Base-by-base conservation (phyloP, 2,113 vertebrate species). In the Daubentonia madagascariensis region DNA sequence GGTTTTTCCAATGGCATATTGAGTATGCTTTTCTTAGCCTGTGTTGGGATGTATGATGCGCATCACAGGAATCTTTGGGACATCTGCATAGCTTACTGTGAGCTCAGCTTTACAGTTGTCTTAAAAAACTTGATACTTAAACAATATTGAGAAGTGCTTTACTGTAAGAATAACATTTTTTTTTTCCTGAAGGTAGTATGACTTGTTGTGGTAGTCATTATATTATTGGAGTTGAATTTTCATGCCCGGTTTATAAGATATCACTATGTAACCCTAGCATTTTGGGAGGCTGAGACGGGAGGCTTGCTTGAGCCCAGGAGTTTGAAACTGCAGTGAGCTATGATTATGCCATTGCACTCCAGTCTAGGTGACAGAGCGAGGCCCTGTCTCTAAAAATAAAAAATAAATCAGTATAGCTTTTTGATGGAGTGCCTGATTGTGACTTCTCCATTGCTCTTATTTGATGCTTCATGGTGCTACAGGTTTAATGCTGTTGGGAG, bases 31-130 rank as follows among this genome's bases (percentile, higher is more conserved):
- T 40, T 80, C 72, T 85, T 48, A 54, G 54, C 12, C 6, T 16
- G 18, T 2, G 32, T 67, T 63, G n/a, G 84, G 12, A 8, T 43
- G 8, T 45, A 57, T 32, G 37, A 35, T 2, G 1, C 1, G 0
- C 1, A 10, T 23, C 1, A 8, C 3, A 10, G 14, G 8, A 18
- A 17, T 9, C 48, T 84, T 8, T 17, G n/a, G 52, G 43, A 30
- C 40, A 10, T 35, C 11, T 35, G 17, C 10, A 0, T 30, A 40
- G 54, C 48, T 83, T 48, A 43, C 32, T 68, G 17, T 37, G 70
- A 75, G 68, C 22, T 73, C 37, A 20, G 13, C 23, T 57, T 32
- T 83, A 59, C 7, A 3, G n/a, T 43, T 43, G 4, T 32, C 75
- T 43, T 48, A 30, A 40, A 76, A 48, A 85, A 45, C 17, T 0